Percentiles rank a stretch among this genome's conserved stretches.
phyloP scores from a whole-genome alignment of 2,797 vertebrate species.

The Macropus fuliginosus region DNA sequence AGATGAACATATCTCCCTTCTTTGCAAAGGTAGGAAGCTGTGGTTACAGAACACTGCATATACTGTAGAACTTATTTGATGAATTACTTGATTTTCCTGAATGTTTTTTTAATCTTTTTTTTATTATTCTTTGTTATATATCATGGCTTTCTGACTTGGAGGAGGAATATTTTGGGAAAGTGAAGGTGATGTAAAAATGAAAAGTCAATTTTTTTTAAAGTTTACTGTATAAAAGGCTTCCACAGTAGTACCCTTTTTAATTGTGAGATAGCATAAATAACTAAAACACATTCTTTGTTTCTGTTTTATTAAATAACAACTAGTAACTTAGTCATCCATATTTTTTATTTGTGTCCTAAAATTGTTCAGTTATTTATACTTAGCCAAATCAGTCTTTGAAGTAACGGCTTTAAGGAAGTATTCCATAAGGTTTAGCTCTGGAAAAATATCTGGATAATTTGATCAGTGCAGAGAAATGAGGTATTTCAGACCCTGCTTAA shows the following conservation, averaged over 20 bases:
- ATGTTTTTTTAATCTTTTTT: not conserved
- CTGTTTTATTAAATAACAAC: not conserved
- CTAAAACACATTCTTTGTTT: not conserved
- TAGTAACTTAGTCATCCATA: not conserved
- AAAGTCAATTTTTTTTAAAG: not conserved
- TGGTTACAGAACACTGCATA: not conserved
- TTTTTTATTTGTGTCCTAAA: constrained; percentile 33
- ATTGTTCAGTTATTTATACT: constrained; percentile 26
- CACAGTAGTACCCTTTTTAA: constrained; percentile 32
- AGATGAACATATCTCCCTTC: not conserved
- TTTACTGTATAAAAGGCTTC: constrained; percentile 7
- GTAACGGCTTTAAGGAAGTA: constrained; percentile 2
- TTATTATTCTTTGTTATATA: not conserved
- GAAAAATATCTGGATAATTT: not conserved
- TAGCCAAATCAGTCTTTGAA: not conserved
- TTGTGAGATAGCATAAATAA: constrained; percentile 23
- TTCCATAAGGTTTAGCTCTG: constrained; percentile 50
- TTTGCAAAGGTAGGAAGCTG: not conserved
- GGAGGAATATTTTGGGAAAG: not conserved
- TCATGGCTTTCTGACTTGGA: not conserved
- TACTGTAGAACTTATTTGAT: not conserved
- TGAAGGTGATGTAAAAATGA: not conserved
- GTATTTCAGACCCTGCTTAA: constrained; percentile 34
- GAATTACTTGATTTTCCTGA: not conserved
- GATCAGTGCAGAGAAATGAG: constrained; percentile 9